phyloP scores from a whole-genome alignment of 2,797 vertebrate species.

The Mallotus villosus region DNA sequence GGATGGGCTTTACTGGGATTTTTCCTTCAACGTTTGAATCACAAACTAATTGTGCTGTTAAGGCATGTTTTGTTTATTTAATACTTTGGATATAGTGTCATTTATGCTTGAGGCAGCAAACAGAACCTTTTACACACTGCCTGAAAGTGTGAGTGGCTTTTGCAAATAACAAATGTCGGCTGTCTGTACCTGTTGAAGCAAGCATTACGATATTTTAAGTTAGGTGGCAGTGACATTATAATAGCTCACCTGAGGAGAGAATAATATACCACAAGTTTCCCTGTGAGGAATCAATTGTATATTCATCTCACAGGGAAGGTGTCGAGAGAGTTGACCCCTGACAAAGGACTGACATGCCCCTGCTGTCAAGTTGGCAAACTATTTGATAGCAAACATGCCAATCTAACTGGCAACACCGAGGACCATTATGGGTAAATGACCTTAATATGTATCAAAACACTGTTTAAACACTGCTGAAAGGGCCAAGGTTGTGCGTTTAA shows the following conservation, averaged over 20 bases:
- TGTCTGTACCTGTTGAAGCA: background rate
- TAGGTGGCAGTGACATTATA: background rate
- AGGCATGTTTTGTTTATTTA: too few relatives aligned
- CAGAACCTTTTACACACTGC: background rate
- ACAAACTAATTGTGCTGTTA: too few relatives aligned
- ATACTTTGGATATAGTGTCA: background rate
- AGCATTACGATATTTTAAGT: background rate
- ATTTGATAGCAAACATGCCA: slow-evolving; percentile 47
- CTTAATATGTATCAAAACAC: slow-evolving; percentile 7
- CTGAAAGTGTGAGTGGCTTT: background rate
- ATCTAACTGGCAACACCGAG: slow-evolving; percentile 32
- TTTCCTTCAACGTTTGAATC: background rate
- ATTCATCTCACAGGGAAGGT: slow-evolving; percentile 35
- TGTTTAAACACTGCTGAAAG: background rate
- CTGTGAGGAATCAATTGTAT: slow-evolving; percentile 33
- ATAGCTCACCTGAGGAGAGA: slow-evolving; percentile 22
- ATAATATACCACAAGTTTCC: slow-evolving; percentile 18
- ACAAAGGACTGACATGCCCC: slow-evolving; percentile 4
- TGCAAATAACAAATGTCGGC: background rate
- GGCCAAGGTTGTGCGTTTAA: background rate
- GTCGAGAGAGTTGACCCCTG: slow-evolving; percentile 53
- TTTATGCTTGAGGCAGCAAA: background rate
- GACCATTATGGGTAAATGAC: background rate
- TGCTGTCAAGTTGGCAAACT: slow-evolving; percentile 47
- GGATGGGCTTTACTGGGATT: too few relatives aligned